phyloP scores from a whole-genome alignment of 1,140 invertebrate genomes.

The Drosophila albomicans region DNA sequence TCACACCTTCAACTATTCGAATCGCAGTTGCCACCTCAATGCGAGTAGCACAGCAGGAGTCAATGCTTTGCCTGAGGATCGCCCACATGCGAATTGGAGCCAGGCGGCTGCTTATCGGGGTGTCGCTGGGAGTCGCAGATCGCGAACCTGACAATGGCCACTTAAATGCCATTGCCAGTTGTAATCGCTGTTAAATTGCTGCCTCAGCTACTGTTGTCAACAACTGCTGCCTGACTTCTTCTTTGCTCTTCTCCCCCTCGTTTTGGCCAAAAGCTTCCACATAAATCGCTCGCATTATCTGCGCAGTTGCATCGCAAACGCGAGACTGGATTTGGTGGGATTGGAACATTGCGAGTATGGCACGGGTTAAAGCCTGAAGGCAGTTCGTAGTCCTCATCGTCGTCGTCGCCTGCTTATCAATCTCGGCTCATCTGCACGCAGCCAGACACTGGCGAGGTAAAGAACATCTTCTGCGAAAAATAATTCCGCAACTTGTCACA shows the following conservation, averaged over 20 bases:
- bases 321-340: neutral
- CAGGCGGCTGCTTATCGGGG: conserved; percentile 53
- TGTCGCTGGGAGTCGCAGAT: conserved; percentile 46
- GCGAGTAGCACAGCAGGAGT: conserved; percentile 9
- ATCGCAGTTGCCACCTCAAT: neutral
- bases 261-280: conserved; percentile 54
- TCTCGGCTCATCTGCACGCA: conserved; percentile 78
- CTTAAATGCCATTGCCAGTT: conserved; percentile 80
- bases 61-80: conserved; percentile 33
- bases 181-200: conserved; percentile 81
- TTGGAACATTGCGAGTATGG: conserved; percentile 39
- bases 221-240: conserved; percentile 5
- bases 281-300: conserved; percentile 77
- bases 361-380: conserved; percentile 29
- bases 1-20: conserved; percentile 11
- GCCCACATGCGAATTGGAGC: conserved; percentile 64
- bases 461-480: conserved; percentile 81
- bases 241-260: neutral
- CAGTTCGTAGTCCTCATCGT: conserved; percentile 26
- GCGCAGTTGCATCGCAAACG: conserved; percentile 63
- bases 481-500: conserved; percentile 82
- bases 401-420: conserved; percentile 70
- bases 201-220: conserved; percentile 71
- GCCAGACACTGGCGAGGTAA: conserved; percentile 28
- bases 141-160: conserved; percentile 77